These are phyloP conservation scores for Paralichthys olivaceus DNA, from an alignment of 2,113 vertebrate genomes.

Conservation along the genomic window DNA sequence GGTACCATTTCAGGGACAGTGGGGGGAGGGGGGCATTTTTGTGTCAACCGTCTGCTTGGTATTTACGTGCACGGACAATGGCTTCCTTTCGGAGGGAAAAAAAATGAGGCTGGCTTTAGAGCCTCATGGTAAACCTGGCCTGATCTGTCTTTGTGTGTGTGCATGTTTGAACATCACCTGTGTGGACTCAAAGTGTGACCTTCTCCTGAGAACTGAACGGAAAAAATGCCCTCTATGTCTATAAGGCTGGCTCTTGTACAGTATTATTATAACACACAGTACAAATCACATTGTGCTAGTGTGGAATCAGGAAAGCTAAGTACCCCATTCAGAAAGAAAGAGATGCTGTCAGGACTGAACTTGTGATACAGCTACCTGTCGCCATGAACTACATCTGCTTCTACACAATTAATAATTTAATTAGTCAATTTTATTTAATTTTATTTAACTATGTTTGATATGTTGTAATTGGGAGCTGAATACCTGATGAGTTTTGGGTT, in stretches of 20 bases:
- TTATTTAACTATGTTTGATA: not conserved
- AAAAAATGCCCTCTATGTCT: slow-evolving; percentile 1
- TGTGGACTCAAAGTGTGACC: slow-evolving; percentile 23
- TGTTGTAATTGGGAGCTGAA: not conserved
- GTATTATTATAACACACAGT: not conserved
- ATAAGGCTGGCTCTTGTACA: not conserved
- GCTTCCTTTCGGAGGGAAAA: slow-evolving; percentile 49
- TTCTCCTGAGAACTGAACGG: not conserved
- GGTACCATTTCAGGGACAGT: slow-evolving; percentile 28
- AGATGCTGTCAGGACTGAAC: not conserved
- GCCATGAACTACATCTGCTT: not conserved
- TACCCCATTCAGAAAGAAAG: not conserved
- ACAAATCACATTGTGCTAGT: not conserved
- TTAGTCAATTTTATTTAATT: not conserved
- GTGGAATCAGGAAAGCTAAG: not conserved
- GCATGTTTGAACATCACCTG: slow-evolving; percentile 32
- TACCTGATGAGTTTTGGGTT: too few relatives aligned
- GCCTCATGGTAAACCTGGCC: slow-evolving; percentile 35
- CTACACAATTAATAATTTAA: not conserved
- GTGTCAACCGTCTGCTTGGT: slow-evolving; percentile 33
- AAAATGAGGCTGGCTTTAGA: slow-evolving; percentile 49
- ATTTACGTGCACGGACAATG: slow-evolving; percentile 45
- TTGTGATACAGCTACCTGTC: not conserved
- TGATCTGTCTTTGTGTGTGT: slow-evolving; percentile 25
- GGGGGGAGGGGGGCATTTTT: slow-evolving; percentile 19